Evolutionary conservation across 2,797 vertebrate species (phyloP).

Genomic region (Forpus xanthops): DNA sequence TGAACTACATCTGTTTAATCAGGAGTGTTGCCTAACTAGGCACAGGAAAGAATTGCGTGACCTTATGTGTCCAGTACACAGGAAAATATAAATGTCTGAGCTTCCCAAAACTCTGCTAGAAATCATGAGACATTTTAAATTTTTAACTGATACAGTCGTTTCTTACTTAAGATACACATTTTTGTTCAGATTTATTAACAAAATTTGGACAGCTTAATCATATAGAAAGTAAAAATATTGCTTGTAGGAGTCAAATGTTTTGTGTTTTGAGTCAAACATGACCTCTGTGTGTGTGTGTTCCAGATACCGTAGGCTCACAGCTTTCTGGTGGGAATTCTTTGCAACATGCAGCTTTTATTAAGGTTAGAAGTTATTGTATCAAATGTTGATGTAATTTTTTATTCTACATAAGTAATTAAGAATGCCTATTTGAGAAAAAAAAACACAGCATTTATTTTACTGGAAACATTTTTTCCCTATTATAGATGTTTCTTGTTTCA

Average conservation of each 20-base stretch:
- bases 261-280: conserved; percentile 50
- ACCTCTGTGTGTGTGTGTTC: conserved; percentile 31
- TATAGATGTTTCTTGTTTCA: conserved; percentile 34
- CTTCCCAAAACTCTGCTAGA: background rate
- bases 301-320: conserved; percentile 30
- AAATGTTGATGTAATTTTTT: conserved; percentile 52
- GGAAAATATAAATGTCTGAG: background rate
- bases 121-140: background rate
- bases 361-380: conserved; percentile 52
- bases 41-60: background rate
- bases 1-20: background rate
- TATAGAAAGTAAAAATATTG: conserved; percentile 62
- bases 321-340: conserved; percentile 57
- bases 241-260: conserved; percentile 53
- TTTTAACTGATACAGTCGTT: background rate
- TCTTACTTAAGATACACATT: background rate
- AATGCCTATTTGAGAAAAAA: background rate
- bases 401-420: conserved; percentile 61
- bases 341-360: conserved; percentile 69
- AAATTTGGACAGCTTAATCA: conserved; percentile 60
- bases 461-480: conserved; percentile 55
- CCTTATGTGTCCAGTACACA: background rate
- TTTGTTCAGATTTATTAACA: conserved; percentile 67
- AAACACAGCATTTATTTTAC: conserved; percentile 25
- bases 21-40: background rate